Conservation (phyloP, 2,113 vertebrate species). For the Petromus typicus region DNA sequence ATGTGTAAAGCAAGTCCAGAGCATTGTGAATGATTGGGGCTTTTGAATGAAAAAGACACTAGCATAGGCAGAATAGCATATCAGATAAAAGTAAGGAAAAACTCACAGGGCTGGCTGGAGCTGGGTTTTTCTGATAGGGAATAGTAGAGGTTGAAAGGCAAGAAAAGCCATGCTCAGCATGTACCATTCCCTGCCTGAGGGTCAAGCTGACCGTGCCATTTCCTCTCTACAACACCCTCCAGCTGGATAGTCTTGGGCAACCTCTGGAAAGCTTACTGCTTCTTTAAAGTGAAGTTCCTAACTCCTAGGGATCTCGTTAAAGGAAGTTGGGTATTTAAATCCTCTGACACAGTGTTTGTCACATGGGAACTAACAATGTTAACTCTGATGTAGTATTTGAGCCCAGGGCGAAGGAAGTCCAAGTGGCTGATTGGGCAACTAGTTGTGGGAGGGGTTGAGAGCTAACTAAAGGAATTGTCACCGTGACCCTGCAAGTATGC, state of each 20-base stretch:
- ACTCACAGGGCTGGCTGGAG: no score
- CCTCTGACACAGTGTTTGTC: neutral
- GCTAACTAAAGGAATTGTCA: no score
- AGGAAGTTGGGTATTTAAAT: neutral
- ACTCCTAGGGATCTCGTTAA: neutral
- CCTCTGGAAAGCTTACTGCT: neutral
- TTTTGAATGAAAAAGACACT: neutral
- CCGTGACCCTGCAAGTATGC: neutral
- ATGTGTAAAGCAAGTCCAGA: neutral
- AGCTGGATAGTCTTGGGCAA: neutral
- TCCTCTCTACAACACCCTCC: no score
- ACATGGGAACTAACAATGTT: accelerated
- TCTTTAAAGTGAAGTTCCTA: neutral
- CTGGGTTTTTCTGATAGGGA: neutral
- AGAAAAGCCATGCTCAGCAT: neutral
- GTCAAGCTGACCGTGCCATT: no score
- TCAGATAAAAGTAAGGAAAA: neutral
- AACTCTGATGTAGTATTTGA: neutral
- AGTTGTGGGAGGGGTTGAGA: no score
- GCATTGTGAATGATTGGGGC: neutral
- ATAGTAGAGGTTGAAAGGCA: neutral
- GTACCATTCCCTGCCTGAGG: accelerated
- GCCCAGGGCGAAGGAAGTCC: neutral
- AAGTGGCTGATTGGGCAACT: no score
- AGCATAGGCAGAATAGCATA: neutral